These are phyloP conservation scores for Penelope pileata DNA, from an alignment of 2,113 vertebrate genomes.

Conservation along the genomic window DNA sequence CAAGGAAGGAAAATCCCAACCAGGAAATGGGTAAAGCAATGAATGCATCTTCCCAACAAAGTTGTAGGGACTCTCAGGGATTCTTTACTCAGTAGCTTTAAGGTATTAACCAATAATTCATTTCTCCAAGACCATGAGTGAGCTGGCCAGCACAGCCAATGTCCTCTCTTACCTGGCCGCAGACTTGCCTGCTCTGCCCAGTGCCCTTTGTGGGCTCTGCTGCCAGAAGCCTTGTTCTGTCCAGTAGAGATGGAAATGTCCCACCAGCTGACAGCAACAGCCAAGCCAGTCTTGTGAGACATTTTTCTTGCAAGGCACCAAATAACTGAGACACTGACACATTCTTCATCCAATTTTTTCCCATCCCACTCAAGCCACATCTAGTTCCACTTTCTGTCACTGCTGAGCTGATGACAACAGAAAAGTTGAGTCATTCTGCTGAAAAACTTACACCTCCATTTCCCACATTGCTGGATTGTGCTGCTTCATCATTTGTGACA, in stretches of 20 bases:
- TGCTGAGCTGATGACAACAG: neutral
- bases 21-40: rapidly evolving
- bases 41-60: rapidly evolving
- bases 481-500: neutral
- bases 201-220: neutral
- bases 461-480: neutral
- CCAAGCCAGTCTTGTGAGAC: neutral
- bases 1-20: neutral
- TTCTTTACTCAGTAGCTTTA: neutral
- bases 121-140: neutral
- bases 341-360: neutral
- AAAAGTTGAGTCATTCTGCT: conserved; percentile 14
- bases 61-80: neutral
- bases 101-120: neutral
- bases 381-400: neutral
- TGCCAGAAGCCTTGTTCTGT: neutral
- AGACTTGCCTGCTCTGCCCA: rapidly evolving
- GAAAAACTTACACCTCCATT: neutral
- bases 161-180: neutral
- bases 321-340: neutral
- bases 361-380: conserved; percentile 10
- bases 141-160: neutral
- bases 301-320: neutral
- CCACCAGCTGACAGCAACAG: neutral
- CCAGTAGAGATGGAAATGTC: neutral